Conservation (phyloP, 1,140 invertebrate genomes). For the Nebria ingens region DNA sequence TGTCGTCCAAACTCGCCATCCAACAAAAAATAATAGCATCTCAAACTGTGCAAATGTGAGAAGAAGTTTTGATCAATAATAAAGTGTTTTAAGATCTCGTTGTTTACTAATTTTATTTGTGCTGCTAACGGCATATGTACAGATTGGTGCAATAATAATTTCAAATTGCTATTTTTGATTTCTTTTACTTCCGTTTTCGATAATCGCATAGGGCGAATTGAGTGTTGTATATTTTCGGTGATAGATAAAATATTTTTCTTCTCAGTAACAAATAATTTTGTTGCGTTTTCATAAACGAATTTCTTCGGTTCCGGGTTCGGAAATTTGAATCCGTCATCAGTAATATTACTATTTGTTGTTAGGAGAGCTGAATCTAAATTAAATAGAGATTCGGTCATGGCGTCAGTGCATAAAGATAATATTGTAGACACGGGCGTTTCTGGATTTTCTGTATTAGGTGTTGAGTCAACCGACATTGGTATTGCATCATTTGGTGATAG, state of each 20-base stretch:
- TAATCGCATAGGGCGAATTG: constrained; percentile 3
- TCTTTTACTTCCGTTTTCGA: not conserved
- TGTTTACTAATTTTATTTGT: constrained; percentile 55
- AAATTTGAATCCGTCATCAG: constrained; percentile 24
- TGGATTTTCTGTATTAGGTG: constrained; percentile 23
- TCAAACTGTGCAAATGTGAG: constrained; percentile 55
- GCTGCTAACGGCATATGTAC: constrained; percentile 54
- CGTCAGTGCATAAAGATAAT: not conserved
- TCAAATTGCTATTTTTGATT: constrained; percentile 26
- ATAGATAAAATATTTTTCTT: constrained; percentile 18
- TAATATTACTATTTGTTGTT: constrained; percentile 20
- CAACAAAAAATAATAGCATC: constrained; percentile 63
- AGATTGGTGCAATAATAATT: constrained; percentile 47
- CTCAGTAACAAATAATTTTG: constrained; percentile 14
- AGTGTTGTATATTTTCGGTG: constrained; percentile 4
- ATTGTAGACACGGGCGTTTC: constrained; percentile 12
- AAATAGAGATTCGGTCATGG: not conserved
- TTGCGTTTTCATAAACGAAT: constrained; percentile 18
- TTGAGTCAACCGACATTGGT: constrained; percentile 30
- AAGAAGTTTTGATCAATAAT: constrained; percentile 53
- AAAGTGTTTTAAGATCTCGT: constrained; percentile 58
- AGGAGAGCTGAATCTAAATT: not conserved
- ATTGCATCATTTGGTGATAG: not conserved
- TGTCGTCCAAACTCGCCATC: constrained; percentile 64
- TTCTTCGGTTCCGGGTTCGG: constrained; percentile 19